phyloP scores from a whole-genome alignment of 2,113 vertebrate species.

The Dryoscopus gambensis region DNA sequence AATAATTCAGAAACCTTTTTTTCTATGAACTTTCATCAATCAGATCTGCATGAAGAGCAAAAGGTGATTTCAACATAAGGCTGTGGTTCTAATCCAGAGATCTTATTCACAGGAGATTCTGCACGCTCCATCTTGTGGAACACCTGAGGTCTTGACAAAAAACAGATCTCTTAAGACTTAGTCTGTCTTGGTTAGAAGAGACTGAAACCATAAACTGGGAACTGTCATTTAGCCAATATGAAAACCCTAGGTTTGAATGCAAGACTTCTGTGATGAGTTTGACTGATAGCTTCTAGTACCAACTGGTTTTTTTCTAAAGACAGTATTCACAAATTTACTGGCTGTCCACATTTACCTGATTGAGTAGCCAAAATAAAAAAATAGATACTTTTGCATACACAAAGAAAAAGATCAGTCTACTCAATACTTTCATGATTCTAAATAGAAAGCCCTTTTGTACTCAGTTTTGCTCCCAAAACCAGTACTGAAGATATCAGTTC shows the following conservation, averaged over 20 bases:
- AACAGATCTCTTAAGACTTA: not conserved
- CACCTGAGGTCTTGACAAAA: not conserved
- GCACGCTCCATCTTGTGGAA: not conserved
- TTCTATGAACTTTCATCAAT: not conserved
- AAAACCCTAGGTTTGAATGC: not conserved
- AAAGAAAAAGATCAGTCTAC: not conserved
- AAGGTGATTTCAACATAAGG: not conserved
- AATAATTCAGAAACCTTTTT: not conserved
- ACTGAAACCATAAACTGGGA: not conserved
- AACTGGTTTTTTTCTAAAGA: not conserved
- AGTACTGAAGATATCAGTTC: not conserved
- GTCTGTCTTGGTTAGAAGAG: not conserved
- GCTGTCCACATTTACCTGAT: not conserved
- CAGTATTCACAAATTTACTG: not conserved
- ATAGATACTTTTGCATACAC: accelerated
- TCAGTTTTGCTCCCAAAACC: not conserved
- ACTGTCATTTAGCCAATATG: not conserved
- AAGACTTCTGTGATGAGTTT: not conserved
- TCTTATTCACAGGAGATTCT: not conserved
- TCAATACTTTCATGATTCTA: not conserved
- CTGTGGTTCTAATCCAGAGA: not conserved
- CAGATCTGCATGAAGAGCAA: not conserved
- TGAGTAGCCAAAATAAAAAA: not conserved
- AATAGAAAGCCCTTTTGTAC: not conserved
- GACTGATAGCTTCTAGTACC: not conserved